These are phyloP conservation scores for Chelmon rostratus DNA, from an alignment of 2,797 vertebrate species.

Conservation along the genomic window DNA sequence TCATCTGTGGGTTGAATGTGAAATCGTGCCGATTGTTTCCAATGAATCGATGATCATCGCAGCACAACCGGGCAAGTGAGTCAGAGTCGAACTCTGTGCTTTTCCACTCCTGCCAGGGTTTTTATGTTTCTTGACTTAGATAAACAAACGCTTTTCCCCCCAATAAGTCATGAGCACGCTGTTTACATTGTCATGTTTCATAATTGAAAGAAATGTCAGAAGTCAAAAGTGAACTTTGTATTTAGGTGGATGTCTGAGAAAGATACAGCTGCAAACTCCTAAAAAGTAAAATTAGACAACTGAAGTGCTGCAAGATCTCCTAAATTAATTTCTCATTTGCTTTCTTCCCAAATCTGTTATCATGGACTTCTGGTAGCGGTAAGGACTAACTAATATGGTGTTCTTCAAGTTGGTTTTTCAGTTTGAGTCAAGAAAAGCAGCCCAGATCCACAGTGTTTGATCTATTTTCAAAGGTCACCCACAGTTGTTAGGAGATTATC, in stretches of 20 bases:
- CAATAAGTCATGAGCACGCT: constrained; percentile 12
- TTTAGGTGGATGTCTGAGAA: not conserved
- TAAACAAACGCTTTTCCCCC: not conserved
- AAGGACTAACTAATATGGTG: not conserved
- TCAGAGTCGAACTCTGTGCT: constrained; percentile 16
- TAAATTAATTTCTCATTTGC: not conserved
- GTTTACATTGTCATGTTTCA: constrained; percentile 1
- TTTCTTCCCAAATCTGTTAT: not conserved
- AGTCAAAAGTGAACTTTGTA: not conserved
- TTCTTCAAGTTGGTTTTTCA: not conserved
- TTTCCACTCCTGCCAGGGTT: constrained; percentile 13
- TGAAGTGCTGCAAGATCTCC: not conserved
- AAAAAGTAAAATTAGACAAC: not conserved
- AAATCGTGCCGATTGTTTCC: not conserved
- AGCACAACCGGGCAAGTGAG: not conserved
- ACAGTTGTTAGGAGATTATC: not conserved
- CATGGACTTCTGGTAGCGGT: not conserved
- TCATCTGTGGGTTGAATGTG: not conserved
- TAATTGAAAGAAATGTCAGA: not conserved
- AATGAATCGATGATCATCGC: not conserved
- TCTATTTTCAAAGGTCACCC: not conserved
- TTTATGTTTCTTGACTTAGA: not conserved
- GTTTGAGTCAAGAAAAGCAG: not conserved
- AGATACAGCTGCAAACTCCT: not conserved
- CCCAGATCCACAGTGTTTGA: not conserved